Evolutionary conservation across 2,113 vertebrate species (phyloP), one percentile per base, ranked within the genome.

Genomic region (Toxostoma redivivum): DNA sequence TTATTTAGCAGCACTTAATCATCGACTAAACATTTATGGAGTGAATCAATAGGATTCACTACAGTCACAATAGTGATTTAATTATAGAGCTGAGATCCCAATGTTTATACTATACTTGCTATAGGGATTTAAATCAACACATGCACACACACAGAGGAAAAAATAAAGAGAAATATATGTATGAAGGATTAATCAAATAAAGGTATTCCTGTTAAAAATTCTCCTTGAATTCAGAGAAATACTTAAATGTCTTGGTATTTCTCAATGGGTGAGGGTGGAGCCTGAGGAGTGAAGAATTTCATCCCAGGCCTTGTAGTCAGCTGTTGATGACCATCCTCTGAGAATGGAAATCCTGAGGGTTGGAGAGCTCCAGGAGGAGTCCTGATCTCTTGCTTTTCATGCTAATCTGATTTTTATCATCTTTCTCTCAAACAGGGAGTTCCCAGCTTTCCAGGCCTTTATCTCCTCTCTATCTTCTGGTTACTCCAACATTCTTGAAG

Each of bases 251-350:
- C 18, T 80, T 50, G 33, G 22, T 27, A 58, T 65, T 88, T 65
- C 58, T 44, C 44, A 50, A 0, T 2, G 5, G 50, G 17, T 0
- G 2, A 57, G 25, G 18, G 31, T 57, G 33, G 50, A 88, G 31
- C 76, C 27, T 57, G 50, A 64, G 31, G 31, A 56, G 6, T 42
- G 30, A 72, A 35, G 42, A 33, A 65, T 50, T 88, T 50, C 31
- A 65, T 57, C 12, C 35, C 12, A 64, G 51, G 27, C 22, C 51
- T 30, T 50, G 62, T 15, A 48, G 22, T 20, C 67, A 88, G 67
- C 3, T 57, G 65, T 62, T 44, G 58, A 15, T 37, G 18, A 19
- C 11, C 42, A 33, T 37, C 27, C 22, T 64, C 27, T 37, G 51
- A 58, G 18, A 33, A 11, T 37, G 13, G 74, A 50, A 58, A 51